Percentiles rank a stretch among this genome's conserved stretches.
phyloP scores from a whole-genome alignment of 2,888 invertebrate genomes.

The Amphipyra tragopoginis region DNA sequence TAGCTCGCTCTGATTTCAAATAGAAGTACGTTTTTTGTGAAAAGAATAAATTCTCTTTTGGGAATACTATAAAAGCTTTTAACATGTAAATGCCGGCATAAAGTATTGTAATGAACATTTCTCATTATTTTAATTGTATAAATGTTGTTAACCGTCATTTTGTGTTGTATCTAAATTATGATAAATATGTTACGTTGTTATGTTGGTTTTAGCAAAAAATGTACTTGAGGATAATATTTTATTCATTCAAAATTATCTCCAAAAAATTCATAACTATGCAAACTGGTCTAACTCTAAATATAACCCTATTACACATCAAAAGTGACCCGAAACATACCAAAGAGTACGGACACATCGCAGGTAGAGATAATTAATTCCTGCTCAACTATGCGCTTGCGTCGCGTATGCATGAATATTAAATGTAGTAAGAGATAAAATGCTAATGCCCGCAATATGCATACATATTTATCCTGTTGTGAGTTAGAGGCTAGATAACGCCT shows the following conservation, averaged over 20 bases:
- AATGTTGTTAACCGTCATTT: not conserved
- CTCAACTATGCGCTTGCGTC: conserved; percentile 77
- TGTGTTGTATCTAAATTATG: not conserved
- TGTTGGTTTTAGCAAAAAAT: too few relatives aligned
- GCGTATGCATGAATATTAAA: conserved; percentile 86
- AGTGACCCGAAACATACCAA: conserved; percentile 27
- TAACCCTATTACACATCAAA: conserved; percentile 29
- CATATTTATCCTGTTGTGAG: conserved; percentile 79
- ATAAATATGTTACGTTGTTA: too few relatives aligned
- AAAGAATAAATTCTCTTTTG: conserved; percentile 47
- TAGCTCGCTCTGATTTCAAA: conserved; percentile 53
- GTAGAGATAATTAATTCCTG: conserved; percentile 79
- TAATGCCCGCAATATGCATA: conserved; percentile 80
- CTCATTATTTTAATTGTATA: conserved; percentile 28
- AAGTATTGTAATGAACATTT: conserved; percentile 19
- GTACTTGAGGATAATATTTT: not conserved
- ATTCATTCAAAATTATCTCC: not conserved
- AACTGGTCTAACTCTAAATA: conserved; percentile 19
- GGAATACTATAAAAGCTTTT: conserved; percentile 36
- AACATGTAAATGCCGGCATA: conserved; percentile 30
- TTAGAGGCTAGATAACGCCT: conserved; percentile 74
- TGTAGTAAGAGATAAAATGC: conserved; percentile 86
- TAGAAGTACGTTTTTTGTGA: conserved; percentile 45
- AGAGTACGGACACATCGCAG: conserved; percentile 11
- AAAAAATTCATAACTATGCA: conserved; percentile 25